Conservation (phyloP, 2,113 vertebrate species). For the Epinephelus lanceolatus region DNA sequence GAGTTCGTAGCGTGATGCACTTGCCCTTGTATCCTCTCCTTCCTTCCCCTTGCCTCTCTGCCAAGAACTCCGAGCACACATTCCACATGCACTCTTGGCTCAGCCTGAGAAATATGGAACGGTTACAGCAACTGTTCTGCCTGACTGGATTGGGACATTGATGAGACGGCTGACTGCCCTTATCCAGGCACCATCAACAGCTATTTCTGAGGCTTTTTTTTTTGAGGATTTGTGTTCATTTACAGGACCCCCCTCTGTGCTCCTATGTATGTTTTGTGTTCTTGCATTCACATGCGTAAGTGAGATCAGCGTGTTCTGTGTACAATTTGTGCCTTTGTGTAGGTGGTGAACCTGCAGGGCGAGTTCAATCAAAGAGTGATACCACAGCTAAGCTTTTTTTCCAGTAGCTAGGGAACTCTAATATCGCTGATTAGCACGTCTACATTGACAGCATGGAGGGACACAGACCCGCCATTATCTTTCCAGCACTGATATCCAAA, state of each 20-base stretch:
- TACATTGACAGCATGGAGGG: constrained; percentile 27
- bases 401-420: constrained; percentile 6
- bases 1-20: constrained; percentile 28
- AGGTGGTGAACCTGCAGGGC: constrained; percentile 51
- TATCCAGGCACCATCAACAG: constrained; percentile 47
- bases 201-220: constrained; percentile 22
- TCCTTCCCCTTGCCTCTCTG: constrained; percentile 28
- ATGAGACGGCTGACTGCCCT: constrained; percentile 64
- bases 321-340: constrained; percentile 35
- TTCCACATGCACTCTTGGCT: constrained; percentile 64
- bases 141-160: constrained; percentile 63
- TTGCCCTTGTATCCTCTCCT: constrained; percentile 35
- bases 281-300: constrained; percentile 9
- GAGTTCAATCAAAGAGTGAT: constrained; percentile 24
- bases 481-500: constrained; percentile 12
- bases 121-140: constrained; percentile 66
- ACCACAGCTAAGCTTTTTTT: constrained; percentile 26
- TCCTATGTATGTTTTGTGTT: neutral
- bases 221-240: constrained; percentile 41
- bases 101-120: constrained; percentile 57
- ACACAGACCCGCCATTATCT: constrained; percentile 25
- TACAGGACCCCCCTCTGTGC: constrained; percentile 22
- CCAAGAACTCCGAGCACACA: constrained; percentile 52
- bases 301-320: constrained; percentile 10
- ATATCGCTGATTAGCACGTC: constrained; percentile 42